A percentile compares a stretch with the other conserved stretches of the same genome.
These are phyloP conservation scores for Dryococelus australis DNA, from an alignment of 2,888 invertebrate genomes.

Conservation along the genomic window DNA sequence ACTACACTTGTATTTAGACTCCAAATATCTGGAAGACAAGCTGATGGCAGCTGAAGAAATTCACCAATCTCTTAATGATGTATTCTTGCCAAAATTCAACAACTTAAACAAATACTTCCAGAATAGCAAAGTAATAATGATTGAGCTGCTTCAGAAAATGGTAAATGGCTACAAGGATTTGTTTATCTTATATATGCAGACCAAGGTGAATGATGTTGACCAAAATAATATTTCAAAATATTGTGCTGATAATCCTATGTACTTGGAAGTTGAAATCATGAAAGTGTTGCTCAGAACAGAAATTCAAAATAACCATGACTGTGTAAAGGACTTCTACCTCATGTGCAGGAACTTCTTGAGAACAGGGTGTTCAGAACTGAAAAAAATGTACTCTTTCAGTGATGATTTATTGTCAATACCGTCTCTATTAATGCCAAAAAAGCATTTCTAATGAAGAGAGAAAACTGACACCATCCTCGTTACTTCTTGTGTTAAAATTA, in stretches of 20 bases:
- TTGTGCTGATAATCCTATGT: conserved; percentile 42
- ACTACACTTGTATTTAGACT: conserved; percentile 36
- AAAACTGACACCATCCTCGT: no score
- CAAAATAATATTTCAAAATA: conserved; percentile 38
- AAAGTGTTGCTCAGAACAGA: not conserved
- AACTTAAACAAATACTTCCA: conserved; percentile 44
- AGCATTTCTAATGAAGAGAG: no score
- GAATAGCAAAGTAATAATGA: conserved; percentile 41
- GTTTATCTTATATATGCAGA: not conserved
- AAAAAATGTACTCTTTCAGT: no score
- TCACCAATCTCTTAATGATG: conserved; percentile 39
- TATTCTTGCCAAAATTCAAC: conserved; percentile 38
- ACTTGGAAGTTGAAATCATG: conserved; percentile 38
- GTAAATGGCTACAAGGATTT: conserved; percentile 37
- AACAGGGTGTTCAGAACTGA: no score
- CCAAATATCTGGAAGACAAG: conserved; percentile 32
- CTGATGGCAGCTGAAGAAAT: conserved; percentile 39
- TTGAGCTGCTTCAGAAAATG: conserved; percentile 37
- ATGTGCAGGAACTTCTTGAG: no score
- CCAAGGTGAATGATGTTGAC: conserved; percentile 39
- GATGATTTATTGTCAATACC: no score
- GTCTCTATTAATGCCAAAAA: no score
- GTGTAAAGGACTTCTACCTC: not conserved
- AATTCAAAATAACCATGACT: not conserved
- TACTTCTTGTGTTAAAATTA: no score